A percentile compares a stretch with the other conserved stretches of the same genome.
Evolutionary conservation across 2,113 vertebrate genomes (phyloP).

Genomic region (Vicugna pacos): DNA sequence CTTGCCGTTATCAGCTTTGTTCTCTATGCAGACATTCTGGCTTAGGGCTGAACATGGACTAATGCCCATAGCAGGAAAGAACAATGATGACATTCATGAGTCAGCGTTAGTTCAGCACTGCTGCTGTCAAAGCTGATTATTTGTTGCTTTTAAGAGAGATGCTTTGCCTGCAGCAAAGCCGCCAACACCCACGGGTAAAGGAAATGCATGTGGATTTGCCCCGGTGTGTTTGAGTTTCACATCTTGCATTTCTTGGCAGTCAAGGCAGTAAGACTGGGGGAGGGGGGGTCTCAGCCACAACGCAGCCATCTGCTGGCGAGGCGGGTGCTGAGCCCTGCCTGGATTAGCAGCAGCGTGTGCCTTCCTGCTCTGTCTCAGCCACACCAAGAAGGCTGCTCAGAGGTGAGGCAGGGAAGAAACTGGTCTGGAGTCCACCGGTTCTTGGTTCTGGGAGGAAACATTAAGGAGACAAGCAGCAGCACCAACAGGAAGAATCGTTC

Average conservation of each 20-base stretch:
- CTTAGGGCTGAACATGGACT: not conserved
- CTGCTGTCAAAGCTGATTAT: slow-evolving; percentile 19
- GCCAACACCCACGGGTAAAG: not conserved
- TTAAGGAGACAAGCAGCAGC: not conserved
- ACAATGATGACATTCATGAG: slow-evolving; percentile 5
- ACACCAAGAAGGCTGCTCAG: not conserved
- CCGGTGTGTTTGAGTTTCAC: not conserved
- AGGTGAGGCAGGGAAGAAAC: not conserved
- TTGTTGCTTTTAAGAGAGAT: slow-evolving; percentile 26
- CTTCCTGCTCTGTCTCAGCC: not conserved
- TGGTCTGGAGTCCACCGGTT: not conserved
- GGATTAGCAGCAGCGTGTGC: accelerated
- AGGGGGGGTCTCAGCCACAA: not conserved
- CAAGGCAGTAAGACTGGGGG: not conserved
- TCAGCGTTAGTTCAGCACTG: not conserved
- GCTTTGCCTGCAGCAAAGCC: not conserved
- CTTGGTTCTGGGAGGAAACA: not conserved
- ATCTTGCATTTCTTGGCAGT: not conserved
- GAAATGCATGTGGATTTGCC: not conserved
- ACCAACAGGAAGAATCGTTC: not conserved
- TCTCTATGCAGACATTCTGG: slow-evolving; percentile 24
- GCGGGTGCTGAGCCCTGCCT: too few relatives aligned
- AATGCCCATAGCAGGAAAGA: not conserved
- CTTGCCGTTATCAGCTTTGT: not conserved
- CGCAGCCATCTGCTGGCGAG: not conserved